Percentiles rank a stretch among this genome's conserved stretches.
These are phyloP conservation scores for Aldabrachelys gigantea DNA, from an alignment of 2,113 vertebrate species.

Conservation along the genomic window DNA sequence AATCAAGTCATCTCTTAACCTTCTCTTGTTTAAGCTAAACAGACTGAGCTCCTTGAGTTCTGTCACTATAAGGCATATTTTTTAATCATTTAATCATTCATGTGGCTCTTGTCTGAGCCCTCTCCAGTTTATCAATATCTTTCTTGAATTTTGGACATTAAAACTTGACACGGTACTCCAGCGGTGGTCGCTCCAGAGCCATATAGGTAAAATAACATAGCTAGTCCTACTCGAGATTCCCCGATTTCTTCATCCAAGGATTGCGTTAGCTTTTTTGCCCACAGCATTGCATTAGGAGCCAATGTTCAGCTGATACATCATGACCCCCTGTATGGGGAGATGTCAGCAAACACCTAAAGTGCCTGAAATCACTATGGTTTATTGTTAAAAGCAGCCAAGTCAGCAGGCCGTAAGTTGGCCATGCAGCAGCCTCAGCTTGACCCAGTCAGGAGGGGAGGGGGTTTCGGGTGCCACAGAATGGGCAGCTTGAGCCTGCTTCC, in stretches of 20 bases:
- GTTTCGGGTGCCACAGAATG: no score
- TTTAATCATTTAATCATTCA: neutral
- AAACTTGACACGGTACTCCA: neutral
- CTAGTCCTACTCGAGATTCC: no score
- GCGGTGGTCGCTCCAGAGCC: neutral
- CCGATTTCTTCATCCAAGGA: neutral
- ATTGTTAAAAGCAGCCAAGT: no score
- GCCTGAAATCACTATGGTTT: no score
- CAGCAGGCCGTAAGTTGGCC: no score
- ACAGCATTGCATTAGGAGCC: neutral
- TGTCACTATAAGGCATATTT: neutral
- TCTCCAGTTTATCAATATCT: neutral
- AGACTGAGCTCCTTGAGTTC: neutral
- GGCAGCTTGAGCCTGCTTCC: no score
- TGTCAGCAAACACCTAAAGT: no score
- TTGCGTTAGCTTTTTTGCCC: neutral
- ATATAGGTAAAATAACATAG: neutral
- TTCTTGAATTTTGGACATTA: neutral
- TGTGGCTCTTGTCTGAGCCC: neutral
- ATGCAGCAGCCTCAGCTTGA: no score
- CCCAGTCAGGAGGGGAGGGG: no score
- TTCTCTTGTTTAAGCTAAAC: neutral
- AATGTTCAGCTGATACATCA: neutral
- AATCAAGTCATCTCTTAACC: neutral
- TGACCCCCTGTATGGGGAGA: neutral